Conservation (phyloP, 30 jellyfish, hydroid and myxozoan genomes). For the Pseudorhiza aurosa region DNA sequence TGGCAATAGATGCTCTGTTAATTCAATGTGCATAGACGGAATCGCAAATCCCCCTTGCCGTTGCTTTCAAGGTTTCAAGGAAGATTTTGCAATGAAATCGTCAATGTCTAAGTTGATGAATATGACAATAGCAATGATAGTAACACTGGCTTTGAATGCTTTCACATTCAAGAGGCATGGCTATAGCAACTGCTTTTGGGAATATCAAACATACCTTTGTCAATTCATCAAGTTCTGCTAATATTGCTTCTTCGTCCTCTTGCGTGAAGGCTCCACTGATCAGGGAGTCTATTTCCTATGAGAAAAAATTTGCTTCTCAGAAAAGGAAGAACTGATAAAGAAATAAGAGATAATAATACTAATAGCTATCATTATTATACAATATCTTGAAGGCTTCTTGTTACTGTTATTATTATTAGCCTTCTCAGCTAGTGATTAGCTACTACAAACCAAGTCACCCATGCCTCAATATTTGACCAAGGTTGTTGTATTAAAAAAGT, state of each 20-base stretch:
- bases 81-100: not conserved
- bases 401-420: too few species aligned
- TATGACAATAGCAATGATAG: not conserved
- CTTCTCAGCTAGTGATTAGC: too few species aligned
- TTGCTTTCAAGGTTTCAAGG: slow-evolving; percentile 64
- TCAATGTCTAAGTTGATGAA: not conserved
- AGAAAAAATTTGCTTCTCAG: not conserved
- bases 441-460: too few species aligned
- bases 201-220: slow-evolving; percentile 51
- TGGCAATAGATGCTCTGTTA: slow-evolving; percentile 19
- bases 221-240: slow-evolving; percentile 86
- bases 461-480: too few species aligned
- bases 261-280: slow-evolving; percentile 90
- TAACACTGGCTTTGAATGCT: not conserved
- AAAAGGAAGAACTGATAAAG: not conserved
- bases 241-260: slow-evolving; percentile 92
- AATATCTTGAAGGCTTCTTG: too few species aligned
- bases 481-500: too few species aligned
- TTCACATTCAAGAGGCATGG: too few species aligned
- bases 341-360: not conserved
- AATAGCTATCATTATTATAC: too few species aligned
- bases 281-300: slow-evolving; percentile 92
- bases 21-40: slow-evolving; percentile 71
- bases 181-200: not conserved
- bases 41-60: slow-evolving; percentile 42